Evolutionary conservation across 1,140 invertebrate species (phyloP), one percentile per base, ranked within the genome.

Genomic region (Tribolium castaneum): DNA sequence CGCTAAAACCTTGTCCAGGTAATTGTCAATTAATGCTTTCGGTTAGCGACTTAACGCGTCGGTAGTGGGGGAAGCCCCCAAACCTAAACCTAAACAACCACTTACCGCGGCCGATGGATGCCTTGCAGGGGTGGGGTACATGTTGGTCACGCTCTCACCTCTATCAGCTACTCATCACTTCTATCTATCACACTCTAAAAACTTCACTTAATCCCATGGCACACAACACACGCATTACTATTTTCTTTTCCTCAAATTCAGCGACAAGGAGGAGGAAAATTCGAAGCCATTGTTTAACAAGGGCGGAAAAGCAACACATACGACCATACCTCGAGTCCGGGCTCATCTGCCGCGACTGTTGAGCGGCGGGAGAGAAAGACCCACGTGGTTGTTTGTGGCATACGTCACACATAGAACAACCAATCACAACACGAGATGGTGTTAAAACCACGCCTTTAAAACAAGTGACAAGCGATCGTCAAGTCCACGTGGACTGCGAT

Each of bases 51-150:
- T 76, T 70, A 50, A 52, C 62, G 49, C 75, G 56, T 13, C 16
- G 30, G 6, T 10, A 30, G 52, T 52, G 7, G 78, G 39, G 39
- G 70, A 59, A 51, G 78, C 14, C 56, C 25, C 6, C n/a, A 45
- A 45, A 45, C 39, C 39, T 45, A 52, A 78, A 49, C 45, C 75
- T 45, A 79, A 81, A 81, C 73, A 79, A 79, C 73, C 75, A 87
- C 89, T 90, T 87, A 90, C 89, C 88, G 89, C 88, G 87, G 89
- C 88, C 85, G 89, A 88, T 86, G 89, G 89, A 85, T 90, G 89
- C 88, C 90, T 88, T 83, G 89, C 88, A 84, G 89, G 89, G 85
- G 89, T 88, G 86, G 90, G 89, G 86, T 90, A 90, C 90, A 90
- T 90, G 82, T 87, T 90, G 84, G 87, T 70, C 62, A 54, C 50